Conservation (phyloP, 2,113 vertebrate genomes). For the Monarcha castaneiventris region DNA sequence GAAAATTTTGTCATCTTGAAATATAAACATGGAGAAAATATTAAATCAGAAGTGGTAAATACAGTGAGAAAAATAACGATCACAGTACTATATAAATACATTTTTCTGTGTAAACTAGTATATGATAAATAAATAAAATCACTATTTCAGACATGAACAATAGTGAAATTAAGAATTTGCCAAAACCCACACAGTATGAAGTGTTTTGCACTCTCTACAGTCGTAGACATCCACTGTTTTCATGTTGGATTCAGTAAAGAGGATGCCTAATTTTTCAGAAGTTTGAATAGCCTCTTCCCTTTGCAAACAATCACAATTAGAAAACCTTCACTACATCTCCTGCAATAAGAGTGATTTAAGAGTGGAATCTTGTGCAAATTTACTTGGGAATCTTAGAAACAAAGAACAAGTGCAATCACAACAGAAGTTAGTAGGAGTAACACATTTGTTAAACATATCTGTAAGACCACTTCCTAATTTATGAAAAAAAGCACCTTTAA, state of each 20-base stretch:
- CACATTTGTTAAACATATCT: not conserved
- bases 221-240: not conserved
- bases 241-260: rapidly evolving
- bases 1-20: not conserved
- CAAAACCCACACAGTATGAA: not conserved
- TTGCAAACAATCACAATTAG: not conserved
- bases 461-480: not conserved
- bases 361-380: not conserved
- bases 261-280: not conserved
- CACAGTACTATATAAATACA: not conserved
- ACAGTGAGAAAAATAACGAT: not conserved
- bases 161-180: not conserved
- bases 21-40: not conserved
- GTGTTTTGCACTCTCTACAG: not conserved
- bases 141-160: not conserved
- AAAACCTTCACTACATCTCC: not conserved
- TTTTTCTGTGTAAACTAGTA: not conserved
- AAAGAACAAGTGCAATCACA: not conserved
- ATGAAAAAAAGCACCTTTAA: not conserved
- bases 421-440: not conserved
- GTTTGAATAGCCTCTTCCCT: not conserved
- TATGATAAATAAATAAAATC: not conserved
- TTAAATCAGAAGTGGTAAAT: not conserved
- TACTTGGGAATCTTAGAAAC: not conserved
- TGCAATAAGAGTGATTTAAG: not conserved